These are phyloP conservation scores for Morus bassanus DNA, from an alignment of 2,797 vertebrate genomes.

Conservation along the genomic window DNA sequence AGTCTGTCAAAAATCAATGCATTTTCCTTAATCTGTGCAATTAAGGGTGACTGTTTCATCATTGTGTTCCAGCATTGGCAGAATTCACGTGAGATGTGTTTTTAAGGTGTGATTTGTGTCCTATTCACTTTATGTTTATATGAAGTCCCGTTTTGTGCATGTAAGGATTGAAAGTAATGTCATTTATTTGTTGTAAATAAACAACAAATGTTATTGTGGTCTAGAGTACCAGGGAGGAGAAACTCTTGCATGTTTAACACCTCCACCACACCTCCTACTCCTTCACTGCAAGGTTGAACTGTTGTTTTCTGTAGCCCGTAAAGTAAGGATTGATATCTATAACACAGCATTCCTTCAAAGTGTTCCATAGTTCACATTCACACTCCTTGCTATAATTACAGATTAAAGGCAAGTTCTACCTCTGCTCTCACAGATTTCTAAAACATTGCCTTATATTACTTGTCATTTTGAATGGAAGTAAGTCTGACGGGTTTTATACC, in stretches of 20 bases:
- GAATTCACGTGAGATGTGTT: neutral
- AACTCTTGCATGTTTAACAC: neutral
- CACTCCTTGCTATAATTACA: neutral
- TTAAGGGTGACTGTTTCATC: neutral
- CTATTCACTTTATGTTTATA: neutral
- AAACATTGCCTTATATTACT: neutral
- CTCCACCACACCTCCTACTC: neutral
- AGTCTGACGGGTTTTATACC: constrained; percentile 1
- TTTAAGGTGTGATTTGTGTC: neutral
- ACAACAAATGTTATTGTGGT: neutral
- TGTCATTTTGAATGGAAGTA: constrained; percentile 19
- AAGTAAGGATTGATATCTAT: neutral
- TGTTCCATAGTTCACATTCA: neutral
- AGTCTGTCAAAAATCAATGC: neutral
- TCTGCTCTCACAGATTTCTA: neutral
- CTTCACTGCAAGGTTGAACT: neutral
- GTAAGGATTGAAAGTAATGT: neutral
- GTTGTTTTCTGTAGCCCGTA: neutral
- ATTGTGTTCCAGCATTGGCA: neutral
- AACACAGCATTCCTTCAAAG: constrained; percentile 12
- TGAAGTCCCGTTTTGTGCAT: neutral
- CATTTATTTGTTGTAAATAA: neutral
- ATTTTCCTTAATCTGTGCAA: neutral
- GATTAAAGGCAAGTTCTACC: neutral
- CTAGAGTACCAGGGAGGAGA: neutral